Percentiles rank a stretch among this genome's conserved stretches.
Conservation (phyloP, 2,797 vertebrate genomes). For the Leuciscus waleckii region DNA sequence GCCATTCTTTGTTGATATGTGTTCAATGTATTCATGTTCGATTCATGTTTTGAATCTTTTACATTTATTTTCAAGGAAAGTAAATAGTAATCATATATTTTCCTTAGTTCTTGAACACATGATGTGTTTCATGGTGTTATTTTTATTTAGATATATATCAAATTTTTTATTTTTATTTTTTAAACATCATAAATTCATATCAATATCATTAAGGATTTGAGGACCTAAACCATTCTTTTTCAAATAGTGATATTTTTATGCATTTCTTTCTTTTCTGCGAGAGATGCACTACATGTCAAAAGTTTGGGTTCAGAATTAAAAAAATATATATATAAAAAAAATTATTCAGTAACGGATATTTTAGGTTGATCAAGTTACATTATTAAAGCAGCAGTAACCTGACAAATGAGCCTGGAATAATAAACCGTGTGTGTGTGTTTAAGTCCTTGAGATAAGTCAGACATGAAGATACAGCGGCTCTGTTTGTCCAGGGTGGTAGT, state of each 20-base stretch:
- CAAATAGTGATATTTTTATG: background rate
- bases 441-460: constrained; percentile 11
- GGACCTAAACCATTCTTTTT: background rate
- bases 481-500: background rate
- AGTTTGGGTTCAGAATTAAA: background rate
- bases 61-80: background rate
- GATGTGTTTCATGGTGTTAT: too few species aligned
- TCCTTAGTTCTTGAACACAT: background rate
- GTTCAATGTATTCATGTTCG: background rate
- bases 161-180: background rate
- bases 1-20: background rate
- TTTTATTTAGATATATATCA: too few species aligned
- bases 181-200: background rate
- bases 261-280: background rate
- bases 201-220: background rate
- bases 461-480: background rate
- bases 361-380: too few species aligned
- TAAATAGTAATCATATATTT: background rate
- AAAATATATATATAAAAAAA: fast-evolving
- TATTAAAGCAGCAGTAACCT: background rate
- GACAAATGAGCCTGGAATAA: background rate
- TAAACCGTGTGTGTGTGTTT: constrained; percentile 3
- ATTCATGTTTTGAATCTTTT: background rate
- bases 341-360: background rate
- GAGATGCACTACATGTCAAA: background rate